phyloP scores from a whole-genome alignment of 2,113 vertebrate species.

The Actenoides lindsayi region DNA sequence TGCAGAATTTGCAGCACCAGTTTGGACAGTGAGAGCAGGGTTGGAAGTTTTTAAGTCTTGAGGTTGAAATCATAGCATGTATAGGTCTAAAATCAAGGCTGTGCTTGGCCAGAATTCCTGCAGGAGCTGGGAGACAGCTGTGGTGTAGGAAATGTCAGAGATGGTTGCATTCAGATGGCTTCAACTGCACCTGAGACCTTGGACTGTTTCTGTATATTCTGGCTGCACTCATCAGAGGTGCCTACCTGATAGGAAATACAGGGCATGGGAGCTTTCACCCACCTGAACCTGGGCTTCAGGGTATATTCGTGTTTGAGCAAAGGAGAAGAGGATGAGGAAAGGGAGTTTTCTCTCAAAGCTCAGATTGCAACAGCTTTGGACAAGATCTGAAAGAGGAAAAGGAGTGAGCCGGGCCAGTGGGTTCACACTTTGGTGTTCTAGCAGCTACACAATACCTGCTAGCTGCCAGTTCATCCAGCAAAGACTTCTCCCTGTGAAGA shows the following conservation, averaged over 20 bases:
- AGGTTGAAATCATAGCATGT: accelerated
- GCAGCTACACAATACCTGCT: background rate
- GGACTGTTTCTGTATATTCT: background rate
- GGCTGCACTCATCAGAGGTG: background rate
- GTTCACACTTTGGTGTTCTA: background rate
- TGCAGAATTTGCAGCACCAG: background rate
- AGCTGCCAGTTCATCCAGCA: background rate
- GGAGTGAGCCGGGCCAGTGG: background rate
- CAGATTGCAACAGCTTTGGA: background rate
- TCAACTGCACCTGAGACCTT: background rate
- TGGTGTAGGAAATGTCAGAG: background rate
- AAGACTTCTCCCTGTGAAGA: background rate
- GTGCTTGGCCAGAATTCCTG: background rate
- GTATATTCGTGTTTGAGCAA: background rate
- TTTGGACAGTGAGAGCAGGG: background rate
- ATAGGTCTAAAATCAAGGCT: background rate
- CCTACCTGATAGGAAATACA: background rate
- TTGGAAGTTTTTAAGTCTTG: background rate
- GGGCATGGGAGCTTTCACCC: background rate
- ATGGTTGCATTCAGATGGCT: background rate
- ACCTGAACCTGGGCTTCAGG: background rate
- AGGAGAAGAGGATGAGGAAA: background rate
- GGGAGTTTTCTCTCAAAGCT: background rate
- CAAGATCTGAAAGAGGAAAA: background rate
- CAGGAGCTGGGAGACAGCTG: background rate